Percentiles rank a stretch among this genome's conserved stretches.
phyloP scores from a whole-genome alignment of 2,113 vertebrate genomes.

The Philantomba maxwellii region DNA sequence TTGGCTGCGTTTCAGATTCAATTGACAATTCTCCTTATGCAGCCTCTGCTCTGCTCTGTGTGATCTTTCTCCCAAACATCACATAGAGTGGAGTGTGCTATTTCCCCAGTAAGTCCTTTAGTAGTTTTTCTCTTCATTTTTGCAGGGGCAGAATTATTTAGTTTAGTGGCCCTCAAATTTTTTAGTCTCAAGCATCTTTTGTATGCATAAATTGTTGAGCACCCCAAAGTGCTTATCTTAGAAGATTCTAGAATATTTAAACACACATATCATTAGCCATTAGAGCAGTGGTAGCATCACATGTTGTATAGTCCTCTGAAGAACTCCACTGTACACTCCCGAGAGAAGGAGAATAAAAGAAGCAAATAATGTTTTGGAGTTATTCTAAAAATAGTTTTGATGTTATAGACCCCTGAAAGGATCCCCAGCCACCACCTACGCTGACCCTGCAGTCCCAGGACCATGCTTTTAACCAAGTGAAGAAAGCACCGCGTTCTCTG shows the following conservation, averaged over 20 bases:
- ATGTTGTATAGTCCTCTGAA: neutral
- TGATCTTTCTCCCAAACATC: neutral
- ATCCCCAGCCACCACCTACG: neutral
- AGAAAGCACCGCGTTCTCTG: neutral
- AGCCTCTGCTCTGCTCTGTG: neutral
- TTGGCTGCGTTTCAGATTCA: slow-evolving; percentile 48
- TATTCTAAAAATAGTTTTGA: neutral
- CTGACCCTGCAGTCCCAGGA: neutral
- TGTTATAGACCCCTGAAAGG: neutral
- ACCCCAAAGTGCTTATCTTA: neutral
- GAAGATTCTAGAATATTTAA: slow-evolving; percentile 22
- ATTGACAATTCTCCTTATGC: neutral
- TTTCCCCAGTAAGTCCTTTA: neutral
- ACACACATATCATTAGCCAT: neutral
- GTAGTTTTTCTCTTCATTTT: neutral
- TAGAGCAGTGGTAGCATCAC: neutral
- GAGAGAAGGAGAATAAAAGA: neutral
- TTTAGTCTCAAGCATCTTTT: neutral
- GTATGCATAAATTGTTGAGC: neutral
- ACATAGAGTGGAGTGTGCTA: neutral
- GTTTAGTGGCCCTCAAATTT: neutral
- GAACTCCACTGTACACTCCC: neutral
- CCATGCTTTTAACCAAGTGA: neutral
- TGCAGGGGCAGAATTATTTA: neutral
- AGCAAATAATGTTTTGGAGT: neutral